Evolutionary conservation across 1,140 invertebrate species (phyloP), one percentile per base, ranked within the genome.

Genomic region (Heliconius congener): DNA sequence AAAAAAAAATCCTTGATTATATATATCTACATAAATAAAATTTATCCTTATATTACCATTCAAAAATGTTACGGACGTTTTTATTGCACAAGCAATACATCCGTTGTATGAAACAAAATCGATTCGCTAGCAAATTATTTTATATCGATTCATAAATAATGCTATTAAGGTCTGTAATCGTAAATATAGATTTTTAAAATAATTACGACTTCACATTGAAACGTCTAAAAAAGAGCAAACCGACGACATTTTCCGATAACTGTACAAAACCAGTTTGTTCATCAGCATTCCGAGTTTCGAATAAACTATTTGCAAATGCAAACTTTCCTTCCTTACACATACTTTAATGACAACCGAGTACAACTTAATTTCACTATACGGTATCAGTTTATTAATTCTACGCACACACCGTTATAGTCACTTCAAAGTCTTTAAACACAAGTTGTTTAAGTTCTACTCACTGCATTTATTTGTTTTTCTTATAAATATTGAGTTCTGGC

Each of bases 281-380:
- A 72, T 72, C 37, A 42, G 19, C 34, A 74, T 81, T 78, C 76
- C 57, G 73, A 80, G 66, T 78, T 74, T 57, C 79, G 55, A 66
- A 71, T 66, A 76, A 71, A 70, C 18, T 66, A 77, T 78, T 81
- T 76, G 50, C 55, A 46, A 74, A 74, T 76, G 60, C 70, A 57
- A 74, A 72, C 82, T 83, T 83, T 83, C 82, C 78, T 81, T 83
- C 76, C 74, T 74, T 76, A 19, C 16, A 72, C 60, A n/a, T 50
- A 71, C 75, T 52, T 52, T 42, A 71, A 71, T 76, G 60, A 39
- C 46, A 76, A 76, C 23, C 50, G 27, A 39, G 9, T 71, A 70
- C 42, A 71, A 76, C 66, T 76, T 34, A 76, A 71, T 71, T 71
- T 76, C 75, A 71, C 46, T 72, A 66, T 13, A 30, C 60, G 5